Evolutionary conservation across 2,113 vertebrate genomes (phyloP), one percentile per base, ranked within the genome.

Genomic region (Tragelaphus scriptus): DNA sequence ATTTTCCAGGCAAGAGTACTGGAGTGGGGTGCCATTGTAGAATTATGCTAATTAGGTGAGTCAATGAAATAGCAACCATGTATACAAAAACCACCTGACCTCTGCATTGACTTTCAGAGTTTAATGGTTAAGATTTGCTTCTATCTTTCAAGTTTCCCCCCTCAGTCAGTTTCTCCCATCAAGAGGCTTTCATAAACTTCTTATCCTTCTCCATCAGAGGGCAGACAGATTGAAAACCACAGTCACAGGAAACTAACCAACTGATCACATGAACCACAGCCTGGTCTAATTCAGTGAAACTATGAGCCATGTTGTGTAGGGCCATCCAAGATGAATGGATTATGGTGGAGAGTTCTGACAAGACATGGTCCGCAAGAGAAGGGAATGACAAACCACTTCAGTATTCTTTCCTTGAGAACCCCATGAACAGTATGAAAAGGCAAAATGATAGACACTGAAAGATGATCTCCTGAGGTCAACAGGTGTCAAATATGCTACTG

Each of bases 381-480:
- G 32, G 32, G 32, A n/a, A 68, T 68, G 32, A 32, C 63, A 68
- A 68, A 65, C 15, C 30, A 32, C 15, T 65, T 65, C 30, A 65
- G 15, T 65, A 65, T 65, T 17, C 15, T 32, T 17, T 30, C 63
- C 63, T 65, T 65, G 30, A 32, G 30, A 65, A 32, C 63, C 61
- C 30, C 63, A 32, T n/a, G 63, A n/a, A 8, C 30, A 65, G 30
- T 32, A n/a, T 32, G 63, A 65, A 65, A 65, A 65, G 30, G 15
- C 30, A 65, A 65, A 65, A 32, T 16, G 61, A 65, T 32, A 65
- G 63, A 65, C 15, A n/a, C 15, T 65, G 30, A 65, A 65, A 65
- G 7, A 65, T 32, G 63, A n/a, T 17, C 30, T 65, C 15, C 7
- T 0, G 3, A 65, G 3, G 7, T 65, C 30, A 9, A 3, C n/a